phyloP scores from a whole-genome alignment of 2,113 vertebrate genomes.

The Asarcornis scutulata region DNA sequence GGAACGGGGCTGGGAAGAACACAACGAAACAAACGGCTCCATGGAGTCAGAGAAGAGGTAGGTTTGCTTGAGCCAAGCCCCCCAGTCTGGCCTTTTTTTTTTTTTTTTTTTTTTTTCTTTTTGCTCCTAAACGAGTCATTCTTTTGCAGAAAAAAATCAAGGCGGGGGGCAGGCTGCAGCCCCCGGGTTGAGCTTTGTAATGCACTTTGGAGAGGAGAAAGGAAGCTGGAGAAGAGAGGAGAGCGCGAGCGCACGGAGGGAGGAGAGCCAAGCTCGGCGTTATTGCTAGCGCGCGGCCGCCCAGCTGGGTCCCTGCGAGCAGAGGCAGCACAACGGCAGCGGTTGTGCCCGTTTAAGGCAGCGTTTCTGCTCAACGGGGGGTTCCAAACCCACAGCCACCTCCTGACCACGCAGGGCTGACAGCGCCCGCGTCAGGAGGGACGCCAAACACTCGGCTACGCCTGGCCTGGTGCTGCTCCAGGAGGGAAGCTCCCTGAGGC shows the following conservation, averaged over 20 bases:
- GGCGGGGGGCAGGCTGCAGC: background rate
- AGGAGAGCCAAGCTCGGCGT: background rate
- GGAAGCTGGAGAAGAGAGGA: background rate
- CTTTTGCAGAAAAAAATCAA: background rate
- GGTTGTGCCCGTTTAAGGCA: constrained; percentile 49
- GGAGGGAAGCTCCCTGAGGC: background rate
- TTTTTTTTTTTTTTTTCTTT: background rate
- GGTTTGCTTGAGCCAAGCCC: background rate
- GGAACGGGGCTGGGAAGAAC: background rate
- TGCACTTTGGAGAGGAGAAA: constrained; percentile 52
- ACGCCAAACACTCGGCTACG: background rate
- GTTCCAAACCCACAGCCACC: constrained; percentile 10
- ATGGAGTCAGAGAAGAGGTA: background rate
- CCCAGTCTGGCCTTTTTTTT: background rate
- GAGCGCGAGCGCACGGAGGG: background rate
- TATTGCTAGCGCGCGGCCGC: constrained; percentile 18
- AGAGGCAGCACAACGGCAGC: constrained; percentile 20
- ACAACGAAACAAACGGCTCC: background rate
- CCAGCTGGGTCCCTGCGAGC: constrained; percentile 9
- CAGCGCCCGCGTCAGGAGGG: background rate
- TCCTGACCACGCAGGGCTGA: background rate
- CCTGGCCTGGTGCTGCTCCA: background rate
- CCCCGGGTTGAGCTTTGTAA: background rate
- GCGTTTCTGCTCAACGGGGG: background rate
- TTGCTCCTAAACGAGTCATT: background rate